Conservation (phyloP, 2,888 invertebrate genomes). For the Formica aserva region DNA sequence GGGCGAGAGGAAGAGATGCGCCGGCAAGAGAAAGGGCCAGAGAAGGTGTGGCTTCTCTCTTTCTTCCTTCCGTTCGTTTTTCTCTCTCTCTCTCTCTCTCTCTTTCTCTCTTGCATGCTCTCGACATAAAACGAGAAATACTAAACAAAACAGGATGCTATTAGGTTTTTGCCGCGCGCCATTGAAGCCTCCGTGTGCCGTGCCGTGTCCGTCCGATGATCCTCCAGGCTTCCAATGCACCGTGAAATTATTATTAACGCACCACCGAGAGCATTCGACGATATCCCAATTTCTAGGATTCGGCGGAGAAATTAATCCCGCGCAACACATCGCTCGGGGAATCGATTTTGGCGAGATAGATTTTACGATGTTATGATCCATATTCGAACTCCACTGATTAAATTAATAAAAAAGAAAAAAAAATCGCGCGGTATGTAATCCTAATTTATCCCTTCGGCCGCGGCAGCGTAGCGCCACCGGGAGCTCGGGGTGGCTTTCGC, state of each 20-base stretch:
- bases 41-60: conserved; percentile 49
- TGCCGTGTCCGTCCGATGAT: neutral
- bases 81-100: neutral
- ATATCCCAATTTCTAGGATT: neutral
- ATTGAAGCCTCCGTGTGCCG: conserved; percentile 21
- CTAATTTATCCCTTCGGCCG: conserved; percentile 45
- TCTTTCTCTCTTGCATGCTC: conserved; percentile 3
- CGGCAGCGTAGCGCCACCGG: conserved; percentile 18
- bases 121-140: conserved; percentile 71
- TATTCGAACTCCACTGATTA: conserved; percentile 13
- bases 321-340: neutral
- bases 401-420: conserved; percentile 12
- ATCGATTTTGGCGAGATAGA: neutral
- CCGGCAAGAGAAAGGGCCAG: conserved; percentile 59
- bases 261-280: conserved; percentile 17
- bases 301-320: conserved; percentile 4
- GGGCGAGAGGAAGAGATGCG: conserved; percentile 74
- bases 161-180: conserved; percentile 69
- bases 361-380: neutral
- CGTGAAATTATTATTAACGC: conserved; percentile 28
- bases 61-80: neutral
- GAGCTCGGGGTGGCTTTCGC: conserved; percentile 53
- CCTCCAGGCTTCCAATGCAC: conserved; percentile 24
- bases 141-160: conserved; percentile 73
- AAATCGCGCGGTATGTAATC: conserved; percentile 36